Conservation (phyloP, 2,113 vertebrate species). For the Halichoerus grypus region DNA sequence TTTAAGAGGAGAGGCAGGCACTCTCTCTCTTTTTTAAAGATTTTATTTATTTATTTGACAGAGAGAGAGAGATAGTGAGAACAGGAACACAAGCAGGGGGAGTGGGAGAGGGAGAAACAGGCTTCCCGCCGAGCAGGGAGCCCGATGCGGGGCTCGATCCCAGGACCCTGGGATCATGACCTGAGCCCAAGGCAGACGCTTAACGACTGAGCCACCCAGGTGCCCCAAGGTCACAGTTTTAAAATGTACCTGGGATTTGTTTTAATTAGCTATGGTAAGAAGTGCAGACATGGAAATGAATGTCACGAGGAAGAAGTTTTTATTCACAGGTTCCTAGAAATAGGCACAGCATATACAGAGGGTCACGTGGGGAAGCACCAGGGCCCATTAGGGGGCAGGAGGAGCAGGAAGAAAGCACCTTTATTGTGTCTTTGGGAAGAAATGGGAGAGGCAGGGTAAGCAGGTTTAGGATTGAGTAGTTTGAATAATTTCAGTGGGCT, state of each 20-base stretch:
- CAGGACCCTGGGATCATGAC: too few species aligned
- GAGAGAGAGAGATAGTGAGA: too few species aligned
- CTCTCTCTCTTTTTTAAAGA: too few species aligned
- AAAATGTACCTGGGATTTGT: constrained; percentile 20
- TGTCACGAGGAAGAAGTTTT: background rate
- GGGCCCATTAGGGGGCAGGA: background rate
- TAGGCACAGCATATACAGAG: background rate
- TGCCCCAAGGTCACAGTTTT: background rate
- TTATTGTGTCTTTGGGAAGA: background rate
- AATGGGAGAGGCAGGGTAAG: background rate
- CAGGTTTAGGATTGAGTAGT: background rate
- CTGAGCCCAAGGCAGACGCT: too few species aligned
- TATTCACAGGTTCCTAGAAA: background rate
- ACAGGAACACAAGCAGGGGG: too few species aligned
- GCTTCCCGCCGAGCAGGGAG: too few species aligned
- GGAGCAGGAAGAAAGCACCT: background rate
- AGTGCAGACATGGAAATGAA: background rate
- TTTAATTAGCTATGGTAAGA: background rate
- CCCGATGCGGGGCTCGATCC: too few species aligned
- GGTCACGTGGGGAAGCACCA: background rate
- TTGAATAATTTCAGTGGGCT: background rate
- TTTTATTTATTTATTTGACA: too few species aligned
- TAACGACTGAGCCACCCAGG: too few species aligned
- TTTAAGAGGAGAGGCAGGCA: too few species aligned
- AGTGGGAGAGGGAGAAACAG: too few species aligned